Conservation (phyloP, 1,140 invertebrate genomes). For the Olivierus martensii region DNA sequence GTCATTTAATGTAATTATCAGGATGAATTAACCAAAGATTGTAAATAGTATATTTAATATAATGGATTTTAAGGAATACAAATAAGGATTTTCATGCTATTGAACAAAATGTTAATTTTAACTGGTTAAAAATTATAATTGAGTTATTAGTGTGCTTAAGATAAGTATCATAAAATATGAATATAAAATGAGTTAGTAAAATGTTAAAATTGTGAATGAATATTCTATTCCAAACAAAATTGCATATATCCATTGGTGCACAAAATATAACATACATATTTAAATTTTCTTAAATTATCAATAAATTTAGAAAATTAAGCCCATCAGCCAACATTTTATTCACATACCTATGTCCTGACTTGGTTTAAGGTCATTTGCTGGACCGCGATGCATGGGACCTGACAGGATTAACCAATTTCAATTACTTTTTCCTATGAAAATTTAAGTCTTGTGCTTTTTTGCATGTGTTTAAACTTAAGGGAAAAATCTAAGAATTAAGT, state of each 20-base stretch:
- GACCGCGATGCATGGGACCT: constrained; percentile 12
- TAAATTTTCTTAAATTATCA: not conserved
- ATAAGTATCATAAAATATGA: not conserved
- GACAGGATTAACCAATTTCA: constrained; percentile 14
- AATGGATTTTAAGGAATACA: too few relatives aligned
- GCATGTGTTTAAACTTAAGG: not conserved
- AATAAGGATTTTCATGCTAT: too few relatives aligned
- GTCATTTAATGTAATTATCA: too few relatives aligned
- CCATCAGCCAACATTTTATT: constrained; percentile 2
- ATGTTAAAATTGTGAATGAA: not conserved
- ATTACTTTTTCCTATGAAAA: constrained; percentile 7
- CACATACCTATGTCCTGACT: constrained; percentile 16
- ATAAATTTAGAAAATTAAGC: not conserved
- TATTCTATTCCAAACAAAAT: not conserved
- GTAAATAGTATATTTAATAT: too few relatives aligned
- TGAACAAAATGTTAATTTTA: too few relatives aligned
- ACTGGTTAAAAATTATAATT: too few relatives aligned
- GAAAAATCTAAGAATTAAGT: not conserved
- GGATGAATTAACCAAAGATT: too few relatives aligned
- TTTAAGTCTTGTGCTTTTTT: not conserved
- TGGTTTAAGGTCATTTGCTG: constrained; percentile 15
- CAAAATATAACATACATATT: not conserved
- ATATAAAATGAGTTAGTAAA: not conserved
- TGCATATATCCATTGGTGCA: not conserved
- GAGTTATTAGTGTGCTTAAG: not conserved